phyloP scores from a whole-genome alignment of 1,140 invertebrate genomes.

The Halotydeus destructor region DNA sequence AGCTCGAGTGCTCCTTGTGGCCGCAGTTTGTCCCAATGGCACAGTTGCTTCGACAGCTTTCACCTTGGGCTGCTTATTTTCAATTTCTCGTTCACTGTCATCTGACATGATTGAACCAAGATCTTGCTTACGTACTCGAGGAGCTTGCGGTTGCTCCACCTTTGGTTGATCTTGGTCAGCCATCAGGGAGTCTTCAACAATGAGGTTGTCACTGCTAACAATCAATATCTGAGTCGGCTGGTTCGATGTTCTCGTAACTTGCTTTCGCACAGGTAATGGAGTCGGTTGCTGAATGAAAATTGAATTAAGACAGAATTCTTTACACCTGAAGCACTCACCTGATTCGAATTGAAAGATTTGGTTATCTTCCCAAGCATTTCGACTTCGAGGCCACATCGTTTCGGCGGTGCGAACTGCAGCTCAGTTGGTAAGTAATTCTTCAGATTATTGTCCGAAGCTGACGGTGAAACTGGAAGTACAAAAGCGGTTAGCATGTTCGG shows the following conservation, averaged over 20 bases:
- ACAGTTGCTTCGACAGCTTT: not conserved
- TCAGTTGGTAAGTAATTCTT: constrained; percentile 24
- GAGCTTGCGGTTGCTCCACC: not conserved
- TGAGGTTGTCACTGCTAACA: not conserved
- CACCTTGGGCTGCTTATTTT: not conserved
- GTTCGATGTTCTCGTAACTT: not conserved
- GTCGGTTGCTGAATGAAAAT: not conserved
- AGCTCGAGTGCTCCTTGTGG: not conserved
- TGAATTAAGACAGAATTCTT: not conserved
- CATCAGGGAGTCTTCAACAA: not conserved
- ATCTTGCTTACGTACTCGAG: constrained; percentile 1
- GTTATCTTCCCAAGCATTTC: constrained; percentile 14
- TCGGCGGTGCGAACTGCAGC: constrained; percentile 22
- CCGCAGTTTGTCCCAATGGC: not conserved
- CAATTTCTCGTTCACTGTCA: not conserved
- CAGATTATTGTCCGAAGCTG: constrained; percentile 17
- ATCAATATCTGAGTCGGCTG: constrained; percentile 3
- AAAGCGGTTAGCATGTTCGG: constrained; percentile 5
- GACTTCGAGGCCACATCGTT: constrained; percentile 16
- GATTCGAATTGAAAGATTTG: constrained; percentile 8
- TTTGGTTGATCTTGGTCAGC: not conserved
- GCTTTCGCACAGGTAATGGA: not conserved
- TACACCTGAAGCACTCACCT: not conserved
- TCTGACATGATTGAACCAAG: not conserved
- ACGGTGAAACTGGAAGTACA: constrained; percentile 13